Evolutionary conservation across 2,113 vertebrate species (phyloP).

Genomic region (Isurus oxyrinchus): DNA sequence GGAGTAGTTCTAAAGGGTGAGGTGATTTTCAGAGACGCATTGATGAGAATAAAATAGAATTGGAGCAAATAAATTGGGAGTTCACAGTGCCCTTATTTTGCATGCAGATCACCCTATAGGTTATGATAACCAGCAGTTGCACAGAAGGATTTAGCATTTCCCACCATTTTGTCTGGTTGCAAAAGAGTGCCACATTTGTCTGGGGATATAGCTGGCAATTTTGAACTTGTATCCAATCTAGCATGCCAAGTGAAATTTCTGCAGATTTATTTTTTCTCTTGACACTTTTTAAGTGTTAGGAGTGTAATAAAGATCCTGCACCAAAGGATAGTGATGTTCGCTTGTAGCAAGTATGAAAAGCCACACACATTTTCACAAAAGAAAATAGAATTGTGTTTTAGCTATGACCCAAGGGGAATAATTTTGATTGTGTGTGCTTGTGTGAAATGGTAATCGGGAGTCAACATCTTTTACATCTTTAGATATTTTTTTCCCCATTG

Average conservation of each 20-base stretch:
- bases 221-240: neutral
- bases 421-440: neutral
- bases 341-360: neutral
- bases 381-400: neutral
- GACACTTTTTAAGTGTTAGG: neutral
- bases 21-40: neutral
- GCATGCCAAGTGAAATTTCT: neutral
- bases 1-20: neutral
- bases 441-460: neutral
- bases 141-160: neutral
- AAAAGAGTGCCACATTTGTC: neutral
- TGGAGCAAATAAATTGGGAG: neutral
- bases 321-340: neutral
- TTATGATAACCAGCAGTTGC: neutral
- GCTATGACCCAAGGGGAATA: neutral
- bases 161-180: neutral
- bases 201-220: neutral
- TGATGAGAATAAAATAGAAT: conserved; percentile 12
- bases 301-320: neutral
- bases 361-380: neutral
- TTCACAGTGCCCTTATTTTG: neutral
- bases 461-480: neutral
- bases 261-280: neutral
- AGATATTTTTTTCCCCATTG: neutral
- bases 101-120: neutral